Percentiles rank a stretch among this genome's conserved stretches.
Conservation (phyloP, 2,797 vertebrate species). For the Chromis chromis region DNA sequence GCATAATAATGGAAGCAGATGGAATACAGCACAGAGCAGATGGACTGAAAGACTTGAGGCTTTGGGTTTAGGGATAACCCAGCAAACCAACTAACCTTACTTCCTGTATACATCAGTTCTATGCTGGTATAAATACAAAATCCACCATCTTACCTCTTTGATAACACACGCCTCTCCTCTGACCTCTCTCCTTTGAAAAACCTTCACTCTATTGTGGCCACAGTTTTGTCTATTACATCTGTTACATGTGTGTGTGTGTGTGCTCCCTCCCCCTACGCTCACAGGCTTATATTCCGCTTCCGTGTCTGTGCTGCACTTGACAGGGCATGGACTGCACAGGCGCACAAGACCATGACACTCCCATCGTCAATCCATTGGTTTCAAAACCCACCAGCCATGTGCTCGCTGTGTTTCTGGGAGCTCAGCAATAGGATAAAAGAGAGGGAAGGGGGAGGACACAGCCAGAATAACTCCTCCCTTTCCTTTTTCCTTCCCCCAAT, state of each 20-base stretch:
- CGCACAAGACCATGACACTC: constrained; percentile 48
- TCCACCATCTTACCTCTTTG: constrained; percentile 71
- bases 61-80: constrained; percentile 7
- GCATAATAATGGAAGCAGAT: background rate
- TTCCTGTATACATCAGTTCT: background rate
- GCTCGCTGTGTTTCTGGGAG: constrained; percentile 24
- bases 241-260: background rate
- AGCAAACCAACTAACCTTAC: constrained; percentile 13
- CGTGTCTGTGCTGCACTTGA: constrained; percentile 50
- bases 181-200: constrained; percentile 30
- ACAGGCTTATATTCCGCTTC: constrained; percentile 48
- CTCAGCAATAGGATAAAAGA: constrained; percentile 19
- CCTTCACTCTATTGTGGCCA: constrained; percentile 45
- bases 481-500: constrained; percentile 39
- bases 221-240: constrained; percentile 55
- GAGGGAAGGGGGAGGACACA: constrained; percentile 13
- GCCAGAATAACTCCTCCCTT: constrained; percentile 48
- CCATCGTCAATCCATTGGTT: constrained; percentile 37
- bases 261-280: constrained; percentile 12
- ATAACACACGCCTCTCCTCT: constrained; percentile 19
- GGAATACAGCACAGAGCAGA: background rate
- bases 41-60: background rate
- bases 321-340: constrained; percentile 54
- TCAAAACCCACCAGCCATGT: constrained; percentile 65
- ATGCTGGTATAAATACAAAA: background rate